Evolutionary conservation across 1,140 invertebrate genomes (phyloP).

Genomic region (Sminthurinus signatus): DNA sequence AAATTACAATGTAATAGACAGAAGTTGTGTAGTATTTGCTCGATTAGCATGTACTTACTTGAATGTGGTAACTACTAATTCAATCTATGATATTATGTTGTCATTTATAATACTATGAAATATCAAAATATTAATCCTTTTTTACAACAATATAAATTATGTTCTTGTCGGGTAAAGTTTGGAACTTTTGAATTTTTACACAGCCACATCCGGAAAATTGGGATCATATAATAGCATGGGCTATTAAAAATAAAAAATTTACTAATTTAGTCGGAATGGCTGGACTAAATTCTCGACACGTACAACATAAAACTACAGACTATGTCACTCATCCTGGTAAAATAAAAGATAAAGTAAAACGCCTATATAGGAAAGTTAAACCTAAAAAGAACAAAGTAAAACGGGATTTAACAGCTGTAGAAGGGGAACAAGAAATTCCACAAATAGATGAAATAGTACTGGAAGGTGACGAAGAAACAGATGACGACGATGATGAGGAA

Average conservation of each 20-base stretch:
- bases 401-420: neutral
- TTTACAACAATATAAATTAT: no score
- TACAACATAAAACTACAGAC: conserved; percentile 5
- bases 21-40: conserved; percentile 35
- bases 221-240: conserved; percentile 34
- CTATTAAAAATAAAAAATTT: conserved; percentile 16
- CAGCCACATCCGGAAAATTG: conserved; percentile 33
- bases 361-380: neutral
- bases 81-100: no score
- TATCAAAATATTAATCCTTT: no score
- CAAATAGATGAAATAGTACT: neutral
- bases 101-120: no score
- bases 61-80: no score
- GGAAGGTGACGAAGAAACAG: neutral
- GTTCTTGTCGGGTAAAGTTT: conserved; percentile 29
- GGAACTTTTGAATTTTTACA: conserved; percentile 23
- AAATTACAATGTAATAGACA: conserved; percentile 31
- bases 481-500: neutral
- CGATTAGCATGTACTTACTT: no score
- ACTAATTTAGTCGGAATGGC: conserved; percentile 13
- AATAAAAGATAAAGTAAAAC: conserved; percentile 1
- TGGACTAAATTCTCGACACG: conserved; percentile 9
- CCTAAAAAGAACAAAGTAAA: no score
- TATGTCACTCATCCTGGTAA: conserved; percentile 3
- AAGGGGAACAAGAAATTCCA: neutral